Evolutionary conservation across 2,113 vertebrate genomes (phyloP).

Genomic region (Nannospalax galili): DNA sequence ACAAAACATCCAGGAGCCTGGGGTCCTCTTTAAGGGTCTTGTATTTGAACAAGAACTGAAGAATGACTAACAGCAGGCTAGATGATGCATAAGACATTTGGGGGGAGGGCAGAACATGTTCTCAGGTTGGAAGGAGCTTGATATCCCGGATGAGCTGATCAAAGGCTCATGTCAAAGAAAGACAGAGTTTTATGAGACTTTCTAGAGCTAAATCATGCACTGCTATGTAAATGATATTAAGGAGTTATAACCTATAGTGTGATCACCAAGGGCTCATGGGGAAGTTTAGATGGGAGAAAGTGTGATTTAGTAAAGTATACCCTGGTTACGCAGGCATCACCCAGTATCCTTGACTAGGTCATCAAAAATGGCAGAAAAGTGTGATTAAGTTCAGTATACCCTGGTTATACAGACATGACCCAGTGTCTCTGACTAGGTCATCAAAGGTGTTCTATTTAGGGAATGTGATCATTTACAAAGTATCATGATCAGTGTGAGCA

Average conservation of each 20-base stretch:
- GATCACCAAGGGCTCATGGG: background rate
- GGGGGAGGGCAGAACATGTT: background rate
- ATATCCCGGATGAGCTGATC: background rate
- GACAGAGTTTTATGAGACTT: background rate
- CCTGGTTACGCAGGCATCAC: background rate
- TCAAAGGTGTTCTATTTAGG: conserved; percentile 55
- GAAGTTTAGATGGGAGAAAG: background rate
- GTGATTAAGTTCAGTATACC: background rate
- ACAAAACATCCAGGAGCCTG: background rate
- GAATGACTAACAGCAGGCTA: background rate
- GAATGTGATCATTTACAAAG: conserved; percentile 51
- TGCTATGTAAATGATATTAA: background rate
- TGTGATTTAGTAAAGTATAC: background rate
- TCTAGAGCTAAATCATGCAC: background rate
- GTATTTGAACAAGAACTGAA: conserved; percentile 2
- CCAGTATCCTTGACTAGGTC: conserved; percentile 44
- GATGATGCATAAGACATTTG: background rate
- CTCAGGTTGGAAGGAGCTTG: no score
- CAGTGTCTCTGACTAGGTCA: conserved; percentile 49
- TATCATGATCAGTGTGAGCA: conserved; percentile 23
- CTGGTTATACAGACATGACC: background rate
- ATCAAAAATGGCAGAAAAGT: background rate
- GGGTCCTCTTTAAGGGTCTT: background rate
- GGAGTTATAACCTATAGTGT: background rate
- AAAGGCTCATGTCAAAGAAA: background rate